Evolutionary conservation across 2,113 vertebrate genomes (phyloP), one percentile per base, ranked within the genome.

Genomic region (Condylura cristata): DNA sequence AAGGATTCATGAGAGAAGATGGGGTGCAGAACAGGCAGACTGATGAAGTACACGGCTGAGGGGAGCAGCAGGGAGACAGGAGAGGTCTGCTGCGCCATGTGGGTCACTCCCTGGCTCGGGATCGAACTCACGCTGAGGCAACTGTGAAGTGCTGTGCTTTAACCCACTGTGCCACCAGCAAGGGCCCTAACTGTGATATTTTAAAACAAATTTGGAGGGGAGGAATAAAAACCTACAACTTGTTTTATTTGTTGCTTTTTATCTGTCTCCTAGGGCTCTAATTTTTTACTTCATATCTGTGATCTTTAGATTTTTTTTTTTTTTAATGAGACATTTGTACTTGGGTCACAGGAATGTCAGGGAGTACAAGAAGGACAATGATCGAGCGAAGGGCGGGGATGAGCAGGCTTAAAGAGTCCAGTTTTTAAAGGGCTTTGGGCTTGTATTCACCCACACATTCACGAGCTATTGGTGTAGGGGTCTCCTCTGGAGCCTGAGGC

Each of bases 191-290:
- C n/a, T n/a, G 56, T 66, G 24, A 14, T 81, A 84, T 34, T 90
- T 85, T n/a, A 68, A 86, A 61, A 48, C 44, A 75, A 92, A 93
- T 34, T 81, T 81, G 83, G 65, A 78, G 48, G 76, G 68, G 16
- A 41, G 63, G 24, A 30, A 16, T 81, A 71, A 46, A 17, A 76
- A 72, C 7, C 13, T 56, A 71, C 2, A 79, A 16, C 13, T 74
- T 53, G 34, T 91, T 86, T 87, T 24, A 65, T 91, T 46, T 94
- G 60, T 28, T 90, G 58, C 16, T 86, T 96, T 71, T 90, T 66
- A n/a, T 80, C 60, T 86, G 53, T 53, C 58, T 39, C 17, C 16
- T 37, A 93, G 61, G 41, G 63, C 39, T 86, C 88, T 80, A 41
- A 10, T 89, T 66, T 11, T 66, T 72, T 74, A 85, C 74, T 94